phyloP scores from a whole-genome alignment of 2,797 vertebrate genomes.

The Setipinna tenuifilis region DNA sequence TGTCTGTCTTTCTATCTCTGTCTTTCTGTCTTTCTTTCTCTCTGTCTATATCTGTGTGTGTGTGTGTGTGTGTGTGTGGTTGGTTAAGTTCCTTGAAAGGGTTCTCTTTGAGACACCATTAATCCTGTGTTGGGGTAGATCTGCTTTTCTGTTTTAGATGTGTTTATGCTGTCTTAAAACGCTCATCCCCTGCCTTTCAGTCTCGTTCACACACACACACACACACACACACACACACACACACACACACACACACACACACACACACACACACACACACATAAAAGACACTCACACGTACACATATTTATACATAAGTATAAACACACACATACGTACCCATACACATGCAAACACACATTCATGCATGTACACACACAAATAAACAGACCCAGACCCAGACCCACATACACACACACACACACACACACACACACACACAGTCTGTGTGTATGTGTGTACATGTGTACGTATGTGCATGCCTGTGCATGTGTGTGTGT shows the following conservation, averaged over 20 bases:
- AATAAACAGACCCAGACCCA: constrained; percentile 60
- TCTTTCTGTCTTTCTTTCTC: too few relatives aligned
- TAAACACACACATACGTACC: not conserved
- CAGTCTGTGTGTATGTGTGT: constrained; percentile 31
- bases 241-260: not conserved
- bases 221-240: constrained; percentile 1
- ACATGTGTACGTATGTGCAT: constrained; percentile 32
- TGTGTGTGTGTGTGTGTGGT: not conserved
- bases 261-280: not conserved
- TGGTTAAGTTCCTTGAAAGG: too few relatives aligned
- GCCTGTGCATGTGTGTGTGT: not conserved
- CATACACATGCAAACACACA: not conserved
- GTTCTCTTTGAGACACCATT: too few relatives aligned
- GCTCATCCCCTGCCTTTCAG: not conserved
- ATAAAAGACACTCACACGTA: not conserved
- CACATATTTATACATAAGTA: not conserved
- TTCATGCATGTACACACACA: not conserved
- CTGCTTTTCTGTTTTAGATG: too few relatives aligned
- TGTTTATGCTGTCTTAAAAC: too few relatives aligned
- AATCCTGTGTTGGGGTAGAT: too few relatives aligned
- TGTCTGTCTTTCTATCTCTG: too few relatives aligned
- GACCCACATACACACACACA: constrained; percentile 35
- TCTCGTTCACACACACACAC: not conserved
- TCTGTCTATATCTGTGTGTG: too few relatives aligned
- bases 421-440: constrained; percentile 42